Evolutionary conservation across 2,113 vertebrate genomes (phyloP).

Genomic region (Eretmochelys imbricata): DNA sequence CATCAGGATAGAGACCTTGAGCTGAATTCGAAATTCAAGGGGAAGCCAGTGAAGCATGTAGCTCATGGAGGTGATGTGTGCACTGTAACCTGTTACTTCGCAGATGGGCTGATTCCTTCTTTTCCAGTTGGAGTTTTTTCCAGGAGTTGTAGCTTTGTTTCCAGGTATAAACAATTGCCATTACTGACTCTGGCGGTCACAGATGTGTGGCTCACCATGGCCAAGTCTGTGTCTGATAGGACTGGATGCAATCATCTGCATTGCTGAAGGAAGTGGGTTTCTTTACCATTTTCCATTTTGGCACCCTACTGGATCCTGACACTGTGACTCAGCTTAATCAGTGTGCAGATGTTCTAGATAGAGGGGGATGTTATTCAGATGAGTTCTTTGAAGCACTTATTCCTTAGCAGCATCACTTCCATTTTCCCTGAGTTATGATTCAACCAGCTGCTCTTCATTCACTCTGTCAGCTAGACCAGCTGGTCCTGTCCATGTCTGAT

Average conservation of each 20-base stretch:
- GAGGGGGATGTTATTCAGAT: slow-evolving; percentile 38
- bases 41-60: neutral
- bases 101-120: slow-evolving; percentile 55
- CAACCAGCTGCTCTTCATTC: neutral
- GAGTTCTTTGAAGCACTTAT: slow-evolving; percentile 18
- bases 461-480: neutral
- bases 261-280: neutral
- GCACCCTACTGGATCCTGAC: slow-evolving; percentile 19
- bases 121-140: neutral
- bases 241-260: neutral
- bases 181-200: neutral
- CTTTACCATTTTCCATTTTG: no score
- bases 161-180: accelerated
- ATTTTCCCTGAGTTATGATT: neutral
- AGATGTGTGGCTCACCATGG: neutral
- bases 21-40: neutral
- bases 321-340: neutral
- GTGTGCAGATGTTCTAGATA: slow-evolving; percentile 38
- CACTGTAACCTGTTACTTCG: neutral
- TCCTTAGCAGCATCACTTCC: neutral
- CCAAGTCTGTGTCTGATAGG: neutral
- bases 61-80: neutral
- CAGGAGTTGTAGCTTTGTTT: neutral
- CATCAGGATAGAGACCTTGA: neutral
- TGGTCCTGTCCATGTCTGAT: neutral